Evolutionary conservation across 2,888 invertebrate genomes (phyloP).

Genomic region (Clistopyga incitator): DNA sequence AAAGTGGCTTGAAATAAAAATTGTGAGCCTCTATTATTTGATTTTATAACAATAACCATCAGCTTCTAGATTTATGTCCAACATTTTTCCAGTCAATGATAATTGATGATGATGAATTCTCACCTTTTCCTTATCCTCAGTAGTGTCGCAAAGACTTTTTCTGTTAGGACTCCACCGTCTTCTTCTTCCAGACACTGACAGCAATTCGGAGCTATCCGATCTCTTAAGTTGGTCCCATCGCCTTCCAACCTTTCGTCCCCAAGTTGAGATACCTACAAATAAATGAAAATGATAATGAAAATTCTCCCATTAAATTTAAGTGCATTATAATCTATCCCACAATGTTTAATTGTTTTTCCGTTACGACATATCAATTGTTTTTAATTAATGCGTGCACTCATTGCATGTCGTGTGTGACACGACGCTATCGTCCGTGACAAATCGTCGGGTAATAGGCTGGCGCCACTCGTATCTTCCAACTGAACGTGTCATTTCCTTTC

Average conservation of each 20-base stretch:
- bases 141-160: constrained; percentile 68
- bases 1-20: neutral
- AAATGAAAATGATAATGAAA: neutral
- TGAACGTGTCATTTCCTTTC: constrained; percentile 25
- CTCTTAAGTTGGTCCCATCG: constrained; percentile 87
- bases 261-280: constrained; percentile 86
- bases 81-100: no score
- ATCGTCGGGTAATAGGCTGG: constrained; percentile 47
- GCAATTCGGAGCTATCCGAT: constrained; percentile 86
- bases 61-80: no score
- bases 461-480: constrained; percentile 46
- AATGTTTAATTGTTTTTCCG: constrained; percentile 25
- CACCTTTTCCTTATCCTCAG: constrained; percentile 74
- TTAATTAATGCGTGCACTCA: constrained; percentile 19
- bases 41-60: no score
- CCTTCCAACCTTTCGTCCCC: constrained; percentile 87
- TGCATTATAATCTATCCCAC: neutral
- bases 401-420: constrained; percentile 5
- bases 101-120: constrained; percentile 37
- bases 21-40: no score
- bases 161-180: constrained; percentile 85
- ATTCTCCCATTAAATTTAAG: neutral
- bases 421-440: constrained; percentile 40
- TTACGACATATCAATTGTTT: constrained; percentile 2
- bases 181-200: constrained; percentile 83